Conservation (phyloP, 2,113 vertebrate genomes). For the Argyrosomus japonicus region DNA sequence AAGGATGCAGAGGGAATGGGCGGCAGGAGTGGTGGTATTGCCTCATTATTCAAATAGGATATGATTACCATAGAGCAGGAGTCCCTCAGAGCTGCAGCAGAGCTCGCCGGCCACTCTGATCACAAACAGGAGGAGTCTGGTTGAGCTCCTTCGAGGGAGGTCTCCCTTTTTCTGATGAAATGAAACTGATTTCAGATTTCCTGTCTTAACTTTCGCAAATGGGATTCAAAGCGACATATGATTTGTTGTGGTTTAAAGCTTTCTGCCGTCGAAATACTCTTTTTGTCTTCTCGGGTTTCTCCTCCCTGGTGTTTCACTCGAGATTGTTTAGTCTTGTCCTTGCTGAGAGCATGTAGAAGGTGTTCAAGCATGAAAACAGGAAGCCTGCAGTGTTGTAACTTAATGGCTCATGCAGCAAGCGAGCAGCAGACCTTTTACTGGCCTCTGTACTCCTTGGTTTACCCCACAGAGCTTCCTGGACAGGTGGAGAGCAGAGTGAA, state of each 20-base stretch:
- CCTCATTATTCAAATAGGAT: constrained; percentile 85
- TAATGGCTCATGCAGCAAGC: constrained; percentile 67
- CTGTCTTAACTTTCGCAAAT: constrained; percentile 55
- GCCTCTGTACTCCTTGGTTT: constrained; percentile 51
- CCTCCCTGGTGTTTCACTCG: constrained; percentile 51
- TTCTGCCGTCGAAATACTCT: constrained; percentile 30
- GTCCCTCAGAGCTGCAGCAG: constrained; percentile 64
- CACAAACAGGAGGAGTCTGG: constrained; percentile 43
- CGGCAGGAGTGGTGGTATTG: constrained; percentile 73
- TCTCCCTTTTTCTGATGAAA: constrained; percentile 37
- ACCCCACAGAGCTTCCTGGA: constrained; percentile 62
- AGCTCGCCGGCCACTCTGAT: constrained; percentile 63
- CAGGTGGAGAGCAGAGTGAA: constrained; percentile 42
- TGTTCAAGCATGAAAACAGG: constrained; percentile 75
- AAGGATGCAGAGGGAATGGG: constrained; percentile 80
- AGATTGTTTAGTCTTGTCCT: constrained; percentile 72
- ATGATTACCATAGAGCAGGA: constrained; percentile 79
- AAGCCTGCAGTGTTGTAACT: constrained; percentile 71
- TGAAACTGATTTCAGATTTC: constrained; percentile 57
- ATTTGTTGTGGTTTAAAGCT: constrained; percentile 51
- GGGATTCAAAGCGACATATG: constrained; percentile 21
- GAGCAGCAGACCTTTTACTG: constrained; percentile 59
- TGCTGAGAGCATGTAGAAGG: constrained; percentile 69
- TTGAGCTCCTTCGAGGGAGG: constrained; percentile 22
- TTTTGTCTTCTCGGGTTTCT: constrained; percentile 57